Evolutionary conservation across 2,797 vertebrate genomes (phyloP), one percentile per base, ranked within the genome.

Genomic region (Oreochromis grahami): DNA sequence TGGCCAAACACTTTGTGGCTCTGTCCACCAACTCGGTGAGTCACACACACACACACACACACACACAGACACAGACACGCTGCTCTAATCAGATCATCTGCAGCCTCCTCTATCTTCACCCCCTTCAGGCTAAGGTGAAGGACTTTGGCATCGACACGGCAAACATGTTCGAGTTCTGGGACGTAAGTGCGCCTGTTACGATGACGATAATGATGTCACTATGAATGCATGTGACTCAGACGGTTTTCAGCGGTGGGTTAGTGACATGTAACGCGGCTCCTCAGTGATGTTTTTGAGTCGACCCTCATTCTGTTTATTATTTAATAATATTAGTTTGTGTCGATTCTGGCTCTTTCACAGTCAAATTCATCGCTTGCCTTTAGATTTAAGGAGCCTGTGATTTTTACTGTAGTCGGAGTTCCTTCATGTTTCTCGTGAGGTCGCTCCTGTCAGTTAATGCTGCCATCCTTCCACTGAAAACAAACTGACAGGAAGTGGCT

Each of bases 81-180:
- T 43, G 56, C 56, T 12, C 9, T 60, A 60, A 60, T 60, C 29
- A 1, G 56, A 11, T 58, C 29, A 7, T 0, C 8, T 1, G 56
- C 51, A 29, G 53, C 34, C 19, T 24, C 17, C 3, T 26, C 32
- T 19, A 19, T 1, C 41, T 17, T 14, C 15, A 95, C n/a, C 19
- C 1, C 32, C 78, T 24, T 2, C 93, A 99, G 98, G 89, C 92
- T 70, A 99, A 99, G 96, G 98, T 99, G 86, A 97, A 97, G 89
- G 98, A 97, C 45, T 99, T 99, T 45, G 98, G 98, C 89, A 98
- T 99, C 83, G 98, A 99, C 92, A 95, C 97, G 3, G 94, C 95
- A 58, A 99, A 99, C 94, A 99, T 99, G 98, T 99, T 99, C 85
- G 98, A 98, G 89, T 99, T 99, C 92, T 99, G 98, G 98, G 98